Percentiles rank a stretch among this genome's conserved stretches.
phyloP scores from a whole-genome alignment of 2,888 invertebrate genomes.

The Amblyteles armatorius region DNA sequence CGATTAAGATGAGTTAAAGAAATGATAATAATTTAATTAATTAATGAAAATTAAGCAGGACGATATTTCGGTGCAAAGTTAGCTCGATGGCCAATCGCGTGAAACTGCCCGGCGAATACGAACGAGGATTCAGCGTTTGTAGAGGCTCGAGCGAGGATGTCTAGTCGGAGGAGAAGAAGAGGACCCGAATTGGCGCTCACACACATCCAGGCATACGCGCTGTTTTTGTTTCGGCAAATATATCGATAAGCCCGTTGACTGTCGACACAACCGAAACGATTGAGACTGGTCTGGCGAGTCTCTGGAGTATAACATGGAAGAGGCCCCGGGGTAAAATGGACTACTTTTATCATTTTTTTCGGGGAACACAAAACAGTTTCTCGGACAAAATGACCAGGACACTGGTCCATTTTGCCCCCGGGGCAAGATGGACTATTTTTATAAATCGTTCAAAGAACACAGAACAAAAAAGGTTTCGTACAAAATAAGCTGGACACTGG shows the following conservation, averaged over 20 bases:
- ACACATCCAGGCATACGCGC: not conserved
- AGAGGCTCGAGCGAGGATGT: constrained; percentile 4
- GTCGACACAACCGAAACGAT: constrained; percentile 3
- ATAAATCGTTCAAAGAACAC: no score
- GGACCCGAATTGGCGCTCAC: not conserved
- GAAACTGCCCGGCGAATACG: constrained; percentile 18
- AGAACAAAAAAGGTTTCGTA: no score
- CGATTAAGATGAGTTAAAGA: not conserved
- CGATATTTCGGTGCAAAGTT: constrained; percentile 2
- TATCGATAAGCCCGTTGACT: not conserved
- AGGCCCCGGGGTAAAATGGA: not conserved
- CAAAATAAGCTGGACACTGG: no score
- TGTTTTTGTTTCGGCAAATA: not conserved
- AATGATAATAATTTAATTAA: not conserved
- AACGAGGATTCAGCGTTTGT: constrained; percentile 28
- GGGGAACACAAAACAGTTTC: no score
- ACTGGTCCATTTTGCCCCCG: no score
- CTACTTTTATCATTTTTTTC: no score
- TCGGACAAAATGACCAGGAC: no score
- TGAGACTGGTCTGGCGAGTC: not conserved
- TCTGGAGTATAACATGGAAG: not conserved
- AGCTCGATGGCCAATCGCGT: constrained; percentile 26
- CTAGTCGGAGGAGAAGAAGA: not conserved
- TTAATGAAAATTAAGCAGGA: not conserved
- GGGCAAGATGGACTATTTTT: no score